Base-by-base conservation (phyloP, 2,797 vertebrate species). In the Melanotaenia trifasciata region DNA sequence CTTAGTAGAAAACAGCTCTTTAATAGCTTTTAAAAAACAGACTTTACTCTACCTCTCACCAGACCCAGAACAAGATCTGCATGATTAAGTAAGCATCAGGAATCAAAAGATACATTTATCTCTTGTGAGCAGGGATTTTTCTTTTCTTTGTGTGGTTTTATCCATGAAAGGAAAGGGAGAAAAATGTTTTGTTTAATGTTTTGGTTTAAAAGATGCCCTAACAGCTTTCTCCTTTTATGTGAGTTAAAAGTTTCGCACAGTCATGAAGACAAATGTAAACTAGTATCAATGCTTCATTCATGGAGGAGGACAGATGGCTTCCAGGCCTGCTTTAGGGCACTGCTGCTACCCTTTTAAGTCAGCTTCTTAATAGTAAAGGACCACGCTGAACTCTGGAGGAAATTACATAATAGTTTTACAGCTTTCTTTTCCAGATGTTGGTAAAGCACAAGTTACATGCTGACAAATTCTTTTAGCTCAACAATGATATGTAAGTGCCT, bases 21-120 rank as follows among this genome's bases (percentile, higher is more conserved):
- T 6, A 33, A 6, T 33, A 33, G 38, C 38, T 13, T 40, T 40
- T 12, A 40, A 40, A 36, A 4, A 58, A 32, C 20, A 24, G n/a
- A 24, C 8, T 11, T 35, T 20, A 36, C 24, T 59, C 24, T 51
- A 22, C 30, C 4, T 50, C 40, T 33, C 40, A 24, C 28, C 5
- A 26, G 1, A 5, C 11, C 57, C 1, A 35, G 30, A 43, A 12
- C 3, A 20, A 26, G 22, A 22, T 5, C 1, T 53, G 51, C 51
- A 53, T 26, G 50, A 53, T 53, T 53, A 13, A 53, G 26, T 36
- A 50, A 51, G 45, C 47, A 59, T 59, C 30, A 36, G 10, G 59
- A 69, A 50, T 65, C 8, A 38, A 65, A 36, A 53, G 30, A 54
- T 5, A 56, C 9, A 20, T 40, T 66, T 66, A 40, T 66, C 35